Percentiles rank a stretch among this genome's conserved stretches.
Evolutionary conservation across 2,888 invertebrate species (phyloP).

Genomic region (Neoitamus cyanurus): DNA sequence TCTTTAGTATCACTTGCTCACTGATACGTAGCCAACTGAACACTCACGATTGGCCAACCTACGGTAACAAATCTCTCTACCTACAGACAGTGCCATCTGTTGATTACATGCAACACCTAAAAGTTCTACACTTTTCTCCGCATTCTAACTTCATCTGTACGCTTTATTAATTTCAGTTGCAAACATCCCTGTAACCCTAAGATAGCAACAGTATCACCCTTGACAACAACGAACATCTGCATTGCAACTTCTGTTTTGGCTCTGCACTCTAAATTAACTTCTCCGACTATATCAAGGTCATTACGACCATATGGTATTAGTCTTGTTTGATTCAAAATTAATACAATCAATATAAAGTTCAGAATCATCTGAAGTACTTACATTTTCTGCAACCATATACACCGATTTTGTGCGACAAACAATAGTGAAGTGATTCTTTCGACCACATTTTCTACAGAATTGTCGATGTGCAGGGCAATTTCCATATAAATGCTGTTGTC

Average conservation of each 20-base stretch:
- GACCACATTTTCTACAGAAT: neutral
- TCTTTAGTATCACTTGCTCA: too few species aligned
- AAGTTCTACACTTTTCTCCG: too few species aligned
- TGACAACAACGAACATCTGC: neutral
- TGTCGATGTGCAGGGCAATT: neutral
- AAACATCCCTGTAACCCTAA: constrained; percentile 41
- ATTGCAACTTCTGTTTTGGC: neutral
- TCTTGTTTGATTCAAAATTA: neutral
- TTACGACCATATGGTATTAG: constrained; percentile 33
- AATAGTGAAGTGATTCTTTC: neutral
- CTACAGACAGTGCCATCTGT: too few species aligned
- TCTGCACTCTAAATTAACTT: neutral
- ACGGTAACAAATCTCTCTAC: too few species aligned
- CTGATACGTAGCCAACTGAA: too few species aligned
- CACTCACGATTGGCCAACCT: too few species aligned
- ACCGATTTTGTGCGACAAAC: neutral
- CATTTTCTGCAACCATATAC: neutral
- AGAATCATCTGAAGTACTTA: neutral
- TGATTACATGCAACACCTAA: too few species aligned
- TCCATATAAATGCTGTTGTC: neutral
- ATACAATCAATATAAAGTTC: neutral
- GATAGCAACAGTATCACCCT: neutral
- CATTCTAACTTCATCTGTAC: constrained; percentile 14
- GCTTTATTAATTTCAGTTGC: constrained; percentile 43
- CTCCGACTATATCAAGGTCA: constrained; percentile 18